A percentile compares a stretch with the other conserved stretches of the same genome.
These are phyloP conservation scores for Adoxophyes honmai DNA, from an alignment of 1,140 invertebrate species.

Conservation along the genomic window DNA sequence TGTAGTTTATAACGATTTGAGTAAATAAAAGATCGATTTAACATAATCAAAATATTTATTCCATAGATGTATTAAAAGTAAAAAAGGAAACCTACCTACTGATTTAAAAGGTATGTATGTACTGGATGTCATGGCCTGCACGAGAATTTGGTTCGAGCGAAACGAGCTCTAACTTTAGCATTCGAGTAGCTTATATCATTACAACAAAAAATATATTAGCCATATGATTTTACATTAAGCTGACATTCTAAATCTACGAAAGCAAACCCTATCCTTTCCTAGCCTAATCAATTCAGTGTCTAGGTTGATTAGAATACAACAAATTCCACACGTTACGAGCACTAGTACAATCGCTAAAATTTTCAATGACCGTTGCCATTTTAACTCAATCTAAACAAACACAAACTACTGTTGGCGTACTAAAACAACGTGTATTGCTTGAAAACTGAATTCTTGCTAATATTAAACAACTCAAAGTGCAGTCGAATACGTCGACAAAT, in stretches of 20 bases:
- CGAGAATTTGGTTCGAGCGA: neutral
- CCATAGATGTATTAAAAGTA: neutral
- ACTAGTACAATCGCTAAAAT: conserved; percentile 5
- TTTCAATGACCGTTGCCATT: too few species aligned
- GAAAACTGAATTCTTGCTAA: too few species aligned
- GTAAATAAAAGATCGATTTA: conserved; percentile 15
- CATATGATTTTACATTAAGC: too few species aligned
- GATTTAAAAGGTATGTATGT: neutral
- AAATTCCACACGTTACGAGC: neutral
- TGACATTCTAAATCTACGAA: too few species aligned
- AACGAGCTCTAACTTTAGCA: neutral
- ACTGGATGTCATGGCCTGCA: neutral
- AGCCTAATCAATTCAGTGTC: neutral
- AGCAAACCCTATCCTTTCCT: too few species aligned
- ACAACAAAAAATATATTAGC: too few species aligned
- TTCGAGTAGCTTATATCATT: neutral
- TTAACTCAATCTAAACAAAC: too few species aligned
- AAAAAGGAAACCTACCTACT: conserved; percentile 4
- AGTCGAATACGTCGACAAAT: too few species aligned
- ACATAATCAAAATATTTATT: conserved; percentile 13
- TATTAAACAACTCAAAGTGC: too few species aligned
- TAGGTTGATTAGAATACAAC: neutral
- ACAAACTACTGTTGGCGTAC: too few species aligned
- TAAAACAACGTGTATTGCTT: too few species aligned
- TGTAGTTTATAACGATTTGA: conserved; percentile 14